Percentiles rank a stretch among this genome's conserved stretches.
These are phyloP conservation scores for Clepsis dumicolana DNA, from an alignment of 2,888 invertebrate genomes.

Conservation along the genomic window DNA sequence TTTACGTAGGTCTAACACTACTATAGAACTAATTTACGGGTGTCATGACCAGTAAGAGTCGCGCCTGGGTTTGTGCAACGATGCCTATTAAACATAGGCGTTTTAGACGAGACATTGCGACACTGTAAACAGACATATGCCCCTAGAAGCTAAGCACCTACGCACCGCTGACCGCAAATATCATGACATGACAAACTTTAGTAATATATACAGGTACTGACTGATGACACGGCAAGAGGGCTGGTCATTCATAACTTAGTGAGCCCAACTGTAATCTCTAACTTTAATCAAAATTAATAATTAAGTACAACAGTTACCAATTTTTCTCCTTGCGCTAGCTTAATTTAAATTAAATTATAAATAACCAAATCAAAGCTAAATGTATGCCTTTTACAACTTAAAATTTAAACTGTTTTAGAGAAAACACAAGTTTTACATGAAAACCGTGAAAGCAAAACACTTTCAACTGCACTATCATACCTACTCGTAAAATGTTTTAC, in stretches of 20 bases:
- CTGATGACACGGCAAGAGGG: no score
- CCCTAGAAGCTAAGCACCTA: background rate
- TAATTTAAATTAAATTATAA: no score
- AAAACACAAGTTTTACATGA: background rate
- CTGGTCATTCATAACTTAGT: no score
- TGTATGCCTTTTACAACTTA: no score
- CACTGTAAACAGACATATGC: background rate
- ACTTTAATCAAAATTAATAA: no score
- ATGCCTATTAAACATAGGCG: background rate
- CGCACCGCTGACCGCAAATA: constrained; percentile 7
- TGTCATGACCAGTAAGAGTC: background rate
- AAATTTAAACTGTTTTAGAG: no score
- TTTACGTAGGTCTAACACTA: no score
- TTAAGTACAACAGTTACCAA: no score
- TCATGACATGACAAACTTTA: background rate
- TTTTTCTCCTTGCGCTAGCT: no score
- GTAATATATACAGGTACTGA: background rate
- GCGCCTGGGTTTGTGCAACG: constrained; percentile 1
- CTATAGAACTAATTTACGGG: background rate
- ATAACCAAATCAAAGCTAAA: no score
- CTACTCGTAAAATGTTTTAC: background rate
- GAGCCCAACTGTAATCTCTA: no score
- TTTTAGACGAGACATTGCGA: background rate
- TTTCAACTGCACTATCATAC: background rate
- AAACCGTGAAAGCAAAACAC: background rate